Percentiles rank a stretch among this genome's conserved stretches.
These are phyloP conservation scores for Ficedula albicollis DNA, from an alignment of 2,797 vertebrate genomes.

Conservation along the genomic window DNA sequence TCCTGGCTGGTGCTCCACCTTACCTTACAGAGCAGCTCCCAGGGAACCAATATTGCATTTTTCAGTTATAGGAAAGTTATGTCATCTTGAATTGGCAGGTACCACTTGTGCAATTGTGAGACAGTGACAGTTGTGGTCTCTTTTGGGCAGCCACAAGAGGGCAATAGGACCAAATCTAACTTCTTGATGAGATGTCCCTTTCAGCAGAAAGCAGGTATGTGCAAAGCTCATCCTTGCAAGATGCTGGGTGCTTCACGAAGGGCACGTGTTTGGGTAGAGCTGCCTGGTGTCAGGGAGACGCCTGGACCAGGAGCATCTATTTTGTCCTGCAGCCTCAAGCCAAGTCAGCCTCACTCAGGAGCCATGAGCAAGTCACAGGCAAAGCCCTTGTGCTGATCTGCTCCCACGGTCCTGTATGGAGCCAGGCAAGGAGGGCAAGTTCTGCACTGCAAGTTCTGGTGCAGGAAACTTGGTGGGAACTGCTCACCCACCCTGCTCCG, in stretches of 20 bases:
- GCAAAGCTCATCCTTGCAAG: neutral
- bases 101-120: neutral
- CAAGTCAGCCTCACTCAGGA: neutral
- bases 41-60: neutral
- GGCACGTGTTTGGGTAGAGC: rapidly evolving
- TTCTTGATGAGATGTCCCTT: neutral
- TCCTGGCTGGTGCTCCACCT: neutral
- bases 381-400: neutral
- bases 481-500: neutral
- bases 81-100: neutral
- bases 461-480: neutral
- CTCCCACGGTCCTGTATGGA: neutral
- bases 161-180: slow-evolving; percentile 49
- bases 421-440: neutral
- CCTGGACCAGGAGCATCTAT: neutral
- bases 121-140: neutral
- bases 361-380: neutral
- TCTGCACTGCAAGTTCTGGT: neutral
- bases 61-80: neutral
- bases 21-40: neutral
- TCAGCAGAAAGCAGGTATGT: rapidly evolving
- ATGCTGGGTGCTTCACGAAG: neutral
- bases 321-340: neutral
- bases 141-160: slow-evolving; percentile 60
- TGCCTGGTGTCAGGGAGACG: neutral